Conservation (phyloP, 2,113 vertebrate genomes). For the Corythornis cristatus region DNA sequence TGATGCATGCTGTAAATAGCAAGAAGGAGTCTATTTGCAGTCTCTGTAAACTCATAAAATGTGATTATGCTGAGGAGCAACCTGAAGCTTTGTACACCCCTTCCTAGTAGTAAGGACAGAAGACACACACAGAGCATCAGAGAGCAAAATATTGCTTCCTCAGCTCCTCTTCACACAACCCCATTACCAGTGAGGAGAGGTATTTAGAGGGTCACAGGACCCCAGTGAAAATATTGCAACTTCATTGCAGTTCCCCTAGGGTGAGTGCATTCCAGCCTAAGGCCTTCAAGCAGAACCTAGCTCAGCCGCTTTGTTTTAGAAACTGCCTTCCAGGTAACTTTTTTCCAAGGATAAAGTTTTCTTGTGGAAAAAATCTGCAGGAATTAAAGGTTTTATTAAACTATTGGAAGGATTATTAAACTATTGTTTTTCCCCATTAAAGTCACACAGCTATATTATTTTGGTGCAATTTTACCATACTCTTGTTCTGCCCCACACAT, state of each 20-base stretch:
- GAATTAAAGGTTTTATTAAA: not conserved
- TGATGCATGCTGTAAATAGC: not conserved
- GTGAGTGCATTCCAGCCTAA: not conserved
- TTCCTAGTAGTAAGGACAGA: not conserved
- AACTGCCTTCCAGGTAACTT: not conserved
- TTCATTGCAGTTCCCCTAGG: not conserved
- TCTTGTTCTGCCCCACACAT: not conserved
- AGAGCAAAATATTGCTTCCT: not conserved
- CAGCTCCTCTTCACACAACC: fast-evolving
- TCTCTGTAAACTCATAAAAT: not conserved
- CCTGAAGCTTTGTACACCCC: not conserved
- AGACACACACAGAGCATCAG: not conserved
- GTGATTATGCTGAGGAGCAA: not conserved
- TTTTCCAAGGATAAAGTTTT: not conserved
- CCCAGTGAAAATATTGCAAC: not conserved
- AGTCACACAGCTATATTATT: not conserved
- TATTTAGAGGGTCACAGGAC: fast-evolving
- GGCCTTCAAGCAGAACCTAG: not conserved
- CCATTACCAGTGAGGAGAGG: not conserved
- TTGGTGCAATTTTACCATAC: not conserved
- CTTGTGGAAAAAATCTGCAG: not conserved
- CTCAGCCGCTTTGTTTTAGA: not conserved
- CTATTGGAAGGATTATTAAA: not conserved
- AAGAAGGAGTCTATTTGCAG: not conserved
- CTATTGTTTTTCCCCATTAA: not conserved